phyloP scores from a whole-genome alignment of 2,888 invertebrate genomes.

The Gymnocheta viridis region DNA sequence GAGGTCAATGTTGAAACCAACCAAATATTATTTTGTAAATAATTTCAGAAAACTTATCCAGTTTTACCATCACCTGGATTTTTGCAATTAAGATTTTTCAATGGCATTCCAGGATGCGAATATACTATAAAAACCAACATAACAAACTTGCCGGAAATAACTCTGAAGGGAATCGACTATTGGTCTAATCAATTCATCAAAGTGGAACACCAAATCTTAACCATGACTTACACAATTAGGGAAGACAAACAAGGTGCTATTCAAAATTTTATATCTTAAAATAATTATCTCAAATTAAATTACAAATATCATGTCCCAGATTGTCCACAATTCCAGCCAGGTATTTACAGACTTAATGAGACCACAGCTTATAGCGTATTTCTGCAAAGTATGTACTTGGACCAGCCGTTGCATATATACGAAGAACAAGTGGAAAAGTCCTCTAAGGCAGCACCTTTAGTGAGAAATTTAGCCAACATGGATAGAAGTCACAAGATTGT shows the following conservation, averaged over 20 bases:
- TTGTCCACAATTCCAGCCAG: conserved; percentile 71
- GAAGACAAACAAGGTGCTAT: conserved; percentile 72
- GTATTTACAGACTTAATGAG: conserved; percentile 70
- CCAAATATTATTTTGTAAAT: background rate
- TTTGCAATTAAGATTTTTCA: conserved; percentile 88
- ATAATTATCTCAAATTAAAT: background rate
- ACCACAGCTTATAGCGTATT: conserved; percentile 74
- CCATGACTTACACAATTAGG: conserved; percentile 70
- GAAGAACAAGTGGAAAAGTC: conserved; percentile 78
- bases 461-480: conserved; percentile 76
- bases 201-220: conserved; percentile 69
- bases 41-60: conserved; percentile 85
- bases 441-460: conserved; percentile 74
- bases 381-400: conserved; percentile 44
- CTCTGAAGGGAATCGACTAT: conserved; percentile 72
- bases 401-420: conserved; percentile 48
- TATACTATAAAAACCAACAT: conserved; percentile 75
- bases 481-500: conserved; percentile 69
- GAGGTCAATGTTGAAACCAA: background rate
- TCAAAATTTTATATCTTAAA: background rate
- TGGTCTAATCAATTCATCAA: conserved; percentile 74
- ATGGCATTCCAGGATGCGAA: conserved; percentile 84
- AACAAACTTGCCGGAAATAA: conserved; percentile 67
- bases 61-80: conserved; percentile 84
- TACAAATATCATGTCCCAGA: conserved; percentile 63